These are phyloP conservation scores for Parapristionchus giblindavisi DNA, from an alignment of 2,888 invertebrate species.

Conservation along the genomic window DNA sequence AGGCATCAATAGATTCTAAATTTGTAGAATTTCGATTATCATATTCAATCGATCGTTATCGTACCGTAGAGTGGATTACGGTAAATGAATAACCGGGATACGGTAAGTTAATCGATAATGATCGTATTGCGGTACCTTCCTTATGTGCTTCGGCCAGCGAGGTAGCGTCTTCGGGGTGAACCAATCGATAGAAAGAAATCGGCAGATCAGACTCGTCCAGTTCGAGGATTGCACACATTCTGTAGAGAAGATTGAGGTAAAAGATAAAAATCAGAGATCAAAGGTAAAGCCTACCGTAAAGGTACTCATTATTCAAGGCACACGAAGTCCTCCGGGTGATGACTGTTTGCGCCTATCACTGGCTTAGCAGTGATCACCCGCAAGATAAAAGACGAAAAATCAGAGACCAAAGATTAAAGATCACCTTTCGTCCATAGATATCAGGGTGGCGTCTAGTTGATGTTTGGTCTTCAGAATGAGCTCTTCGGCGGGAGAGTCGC, in stretches of 20 bases:
- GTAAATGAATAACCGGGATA: too few relatives aligned
- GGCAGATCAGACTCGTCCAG: slow-evolving; percentile 55
- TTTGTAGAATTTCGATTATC: not conserved
- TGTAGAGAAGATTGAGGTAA: slow-evolving; percentile 38
- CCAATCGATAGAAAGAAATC: slow-evolving; percentile 82
- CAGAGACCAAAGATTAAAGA: slow-evolving; percentile 8
- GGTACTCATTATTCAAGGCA: not conserved
- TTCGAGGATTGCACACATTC: slow-evolving; percentile 64
- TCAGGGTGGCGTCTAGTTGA: slow-evolving; percentile 83
- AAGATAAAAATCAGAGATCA: slow-evolving; percentile 20
- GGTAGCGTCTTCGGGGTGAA: slow-evolving; percentile 95
- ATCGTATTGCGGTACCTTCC: too few relatives aligned
- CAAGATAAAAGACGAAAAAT: not conserved
- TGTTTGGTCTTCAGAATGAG: slow-evolving; percentile 99
- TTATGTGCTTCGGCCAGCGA: slow-evolving; percentile 98
- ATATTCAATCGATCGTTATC: too few relatives aligned
- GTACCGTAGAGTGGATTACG: too few relatives aligned
- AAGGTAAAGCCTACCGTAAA: not conserved
- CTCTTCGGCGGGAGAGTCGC: slow-evolving; percentile 97
- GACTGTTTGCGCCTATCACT: too few relatives aligned
- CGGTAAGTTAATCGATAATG: too few relatives aligned
- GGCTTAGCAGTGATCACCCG: too few relatives aligned
- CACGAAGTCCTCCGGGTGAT: too few relatives aligned
- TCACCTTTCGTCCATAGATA: slow-evolving; percentile 64
- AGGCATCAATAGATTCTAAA: not conserved